Base-by-base conservation (phyloP, 2,888 invertebrate species). In the Notocelia uddmanniana region DNA sequence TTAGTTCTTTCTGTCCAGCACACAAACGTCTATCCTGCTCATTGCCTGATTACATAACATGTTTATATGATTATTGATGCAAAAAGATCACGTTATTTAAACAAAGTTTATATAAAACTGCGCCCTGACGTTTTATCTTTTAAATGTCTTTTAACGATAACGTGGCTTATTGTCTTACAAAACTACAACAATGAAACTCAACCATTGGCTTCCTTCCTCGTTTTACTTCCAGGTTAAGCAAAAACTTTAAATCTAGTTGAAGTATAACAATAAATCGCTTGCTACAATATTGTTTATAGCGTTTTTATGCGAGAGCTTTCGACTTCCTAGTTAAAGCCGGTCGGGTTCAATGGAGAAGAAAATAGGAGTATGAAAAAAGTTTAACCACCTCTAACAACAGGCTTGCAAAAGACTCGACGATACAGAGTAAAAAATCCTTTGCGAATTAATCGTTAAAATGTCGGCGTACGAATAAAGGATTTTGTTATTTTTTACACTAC, bases 291-390 rank as follows among this genome's bases (percentile, higher is more conserved):
- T 15, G 59, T 41, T 48, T 26, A 8, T 52, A 63, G 34, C 54
- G 64, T 71, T 71, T 60, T 71, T 60, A 60, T 34, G 21, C 45
- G 45, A 66, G 34, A 21, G 21, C 52, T 18, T 15, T 19, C 10
- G 37, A 68, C 57, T 72, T 68, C 50, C 55, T 62, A 72, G 55
- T 50, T 55, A 50, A 55, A 68, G 58, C 34, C 41, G 71, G 71
- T 74, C 71, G 19, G 34, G 68, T 68, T 74, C 71, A 74, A 59
- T 74, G 66, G 52, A 64, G 34, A 50, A 64, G 74, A 71, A 71
- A 74, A 74, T 74, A 54, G 60, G 9, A 52, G 19, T 48, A 60
- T 19, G 26, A 55, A 70, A 71, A 48, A 70, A 69, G 54, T 60
- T 50, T 31, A 64, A 48, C 54, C 45, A 26, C 15, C 72, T 52